A percentile compares a stretch with the other conserved stretches of the same genome.
phyloP scores from a whole-genome alignment of 2,888 invertebrate genomes.

The Chrysopilus asiliformis region DNA sequence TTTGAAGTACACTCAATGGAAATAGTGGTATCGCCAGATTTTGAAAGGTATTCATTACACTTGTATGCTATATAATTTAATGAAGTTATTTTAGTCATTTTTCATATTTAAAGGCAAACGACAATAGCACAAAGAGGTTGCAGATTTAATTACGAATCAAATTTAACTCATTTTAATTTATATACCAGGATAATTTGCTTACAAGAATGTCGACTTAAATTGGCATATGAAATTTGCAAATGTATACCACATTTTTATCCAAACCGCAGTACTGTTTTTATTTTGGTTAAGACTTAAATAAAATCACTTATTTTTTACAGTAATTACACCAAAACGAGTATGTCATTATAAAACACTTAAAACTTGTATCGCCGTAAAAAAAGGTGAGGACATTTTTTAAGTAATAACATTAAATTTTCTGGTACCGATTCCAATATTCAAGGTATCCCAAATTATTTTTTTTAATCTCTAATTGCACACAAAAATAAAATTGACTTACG shows the following conservation, averaged over 20 bases:
- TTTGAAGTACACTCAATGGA: constrained; percentile 23
- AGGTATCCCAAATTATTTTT: neutral
- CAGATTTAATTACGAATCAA: constrained; percentile 30
- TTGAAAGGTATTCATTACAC: constrained; percentile 20
- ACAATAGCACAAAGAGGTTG: constrained; percentile 28
- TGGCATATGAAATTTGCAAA: constrained; percentile 27
- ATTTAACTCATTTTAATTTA: constrained; percentile 30
- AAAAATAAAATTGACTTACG: too few relatives aligned
- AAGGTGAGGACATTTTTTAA: constrained; percentile 16
- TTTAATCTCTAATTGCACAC: neutral
- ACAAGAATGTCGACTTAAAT: constrained; percentile 32
- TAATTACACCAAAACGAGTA: constrained; percentile 23
- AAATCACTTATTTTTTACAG: constrained; percentile 15
- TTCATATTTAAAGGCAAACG: constrained; percentile 19
- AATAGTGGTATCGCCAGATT: constrained; percentile 24
- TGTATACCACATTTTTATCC: constrained; percentile 37
- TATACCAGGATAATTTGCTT: constrained; percentile 30
- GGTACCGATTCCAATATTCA: neutral
- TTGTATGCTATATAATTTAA: neutral
- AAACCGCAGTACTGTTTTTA: constrained; percentile 29
- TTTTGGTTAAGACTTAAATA: too few relatives aligned
- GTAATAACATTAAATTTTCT: constrained; percentile 1
- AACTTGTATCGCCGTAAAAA: constrained; percentile 23
- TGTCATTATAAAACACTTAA: constrained; percentile 25
- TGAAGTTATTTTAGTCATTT: neutral